Percentiles rank a stretch among this genome's conserved stretches.
Conservation (phyloP, 64 coral and sea anemone species). For the Pachyseris speciosa region DNA sequence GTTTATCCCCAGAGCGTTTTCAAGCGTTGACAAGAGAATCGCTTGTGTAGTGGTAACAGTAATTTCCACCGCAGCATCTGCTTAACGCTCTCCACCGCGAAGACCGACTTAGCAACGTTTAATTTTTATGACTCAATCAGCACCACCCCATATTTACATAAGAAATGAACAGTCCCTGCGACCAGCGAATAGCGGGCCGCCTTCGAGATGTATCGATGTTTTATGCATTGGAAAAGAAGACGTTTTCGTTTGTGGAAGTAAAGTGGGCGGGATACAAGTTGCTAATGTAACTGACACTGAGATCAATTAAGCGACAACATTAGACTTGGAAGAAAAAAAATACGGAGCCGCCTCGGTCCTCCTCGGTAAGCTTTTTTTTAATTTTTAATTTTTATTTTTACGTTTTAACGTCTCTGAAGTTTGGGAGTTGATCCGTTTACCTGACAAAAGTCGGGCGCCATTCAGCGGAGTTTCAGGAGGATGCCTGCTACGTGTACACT, state of each 20-base stretch:
- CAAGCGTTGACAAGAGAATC: background rate
- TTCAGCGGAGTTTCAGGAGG: no score
- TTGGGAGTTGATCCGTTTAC: no score
- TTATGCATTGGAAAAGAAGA: slow-evolving; percentile 10
- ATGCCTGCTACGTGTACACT: no score
- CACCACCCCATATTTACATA: slow-evolving; percentile 48
- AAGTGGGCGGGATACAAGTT: background rate
- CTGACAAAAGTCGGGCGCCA: no score
- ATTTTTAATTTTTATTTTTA: no score
- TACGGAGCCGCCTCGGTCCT: background rate
- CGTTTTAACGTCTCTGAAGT: no score
- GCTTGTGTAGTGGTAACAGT: background rate
- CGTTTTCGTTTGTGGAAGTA: background rate
- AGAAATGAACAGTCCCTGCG: slow-evolving; percentile 22
- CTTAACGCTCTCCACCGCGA: background rate
- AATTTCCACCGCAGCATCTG: no score
- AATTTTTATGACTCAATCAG: background rate
- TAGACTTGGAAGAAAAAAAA: background rate
- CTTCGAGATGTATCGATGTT: background rate
- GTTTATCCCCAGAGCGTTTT: background rate
- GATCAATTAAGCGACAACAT: background rate
- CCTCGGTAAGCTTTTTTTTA: no score
- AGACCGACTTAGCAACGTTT: background rate
- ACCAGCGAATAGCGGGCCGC: background rate
- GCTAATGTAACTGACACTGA: background rate